Evolutionary conservation across 2,888 invertebrate species (phyloP), one percentile per base, ranked within the genome.

Genomic region (Plebejus melissa): DNA sequence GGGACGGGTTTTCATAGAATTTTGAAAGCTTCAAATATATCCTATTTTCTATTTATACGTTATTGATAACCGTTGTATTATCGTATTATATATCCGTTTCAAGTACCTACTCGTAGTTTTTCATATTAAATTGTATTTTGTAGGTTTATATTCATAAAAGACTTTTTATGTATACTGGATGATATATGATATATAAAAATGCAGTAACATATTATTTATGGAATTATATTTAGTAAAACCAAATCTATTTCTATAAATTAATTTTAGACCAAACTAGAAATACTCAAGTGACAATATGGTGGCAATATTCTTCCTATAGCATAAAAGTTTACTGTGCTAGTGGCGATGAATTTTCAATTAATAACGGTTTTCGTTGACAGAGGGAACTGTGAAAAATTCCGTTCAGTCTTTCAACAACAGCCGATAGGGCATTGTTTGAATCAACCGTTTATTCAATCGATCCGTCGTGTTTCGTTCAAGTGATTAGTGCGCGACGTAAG

Each of bases 371-470:
- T 65, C 65, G 32, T 32, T 65, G 65, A 65, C 65, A 65, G 65
- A 4, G 65, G 11, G 28, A 4, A 13, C 65, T 32, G 32, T 65
- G 65, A 65, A 65, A 65, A 65, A 65, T 65, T 65, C 65, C 65
- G 32, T 65, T 36, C 36, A 65, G 65, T 65, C 65, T 65, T 65
- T 65, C 32, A 65, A 65, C 65, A 36, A 32, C 65, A 36, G 65
- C 32, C 65, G 32, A 65, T 11, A 65, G 32, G 65, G 65, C 32
- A 65, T 65, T 65, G 65, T 65, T 65, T 65, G 65, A 13, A 65
- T 65, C 65, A 65, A 65, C 36, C 13, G 65, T 65, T 65, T 65
- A 65, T 32, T 16, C 65, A 65, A 36, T 65, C 65, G 65, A 65
- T 65, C 65, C 32, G 13, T 65, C 65, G 32, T 32, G 65, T 65